These are phyloP conservation scores for Drosophila anomalata DNA, from an alignment of 2,888 invertebrate species.

Conservation along the genomic window DNA sequence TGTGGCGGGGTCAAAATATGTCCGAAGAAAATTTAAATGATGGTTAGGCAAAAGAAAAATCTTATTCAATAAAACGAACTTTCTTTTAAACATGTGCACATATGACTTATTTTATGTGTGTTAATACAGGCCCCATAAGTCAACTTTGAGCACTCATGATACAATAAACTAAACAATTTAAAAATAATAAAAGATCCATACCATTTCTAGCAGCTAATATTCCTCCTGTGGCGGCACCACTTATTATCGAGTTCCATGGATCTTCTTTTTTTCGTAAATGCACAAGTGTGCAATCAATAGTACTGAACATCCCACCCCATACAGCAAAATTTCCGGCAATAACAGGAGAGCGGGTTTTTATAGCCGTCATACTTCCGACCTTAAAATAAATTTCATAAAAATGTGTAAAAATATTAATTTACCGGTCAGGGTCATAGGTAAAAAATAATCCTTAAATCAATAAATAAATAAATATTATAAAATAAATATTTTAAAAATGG, in stretches of 20 bases:
- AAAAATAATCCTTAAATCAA: background rate
- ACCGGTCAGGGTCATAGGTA: background rate
- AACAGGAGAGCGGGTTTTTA: conserved; percentile 96
- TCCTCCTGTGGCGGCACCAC: conserved; percentile 98
- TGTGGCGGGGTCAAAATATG: no score
- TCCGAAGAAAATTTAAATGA: no score
- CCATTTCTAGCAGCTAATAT: conserved; percentile 98
- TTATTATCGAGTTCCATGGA: conserved; percentile 98
- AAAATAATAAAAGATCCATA: conserved; percentile 62
- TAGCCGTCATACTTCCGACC: conserved; percentile 90
- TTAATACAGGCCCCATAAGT: no score
- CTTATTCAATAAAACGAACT: no score
- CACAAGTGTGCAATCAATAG: conserved; percentile 98
- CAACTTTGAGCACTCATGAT: no score
- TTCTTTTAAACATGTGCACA: no score
- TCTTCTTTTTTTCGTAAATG: conserved; percentile 98
- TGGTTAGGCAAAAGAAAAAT: no score
- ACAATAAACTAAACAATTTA: no score
- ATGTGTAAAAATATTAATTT: background rate
- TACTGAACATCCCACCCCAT: conserved; percentile 99
- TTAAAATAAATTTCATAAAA: conserved; percentile 63
- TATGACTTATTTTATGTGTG: no score
- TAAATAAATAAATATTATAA: background rate
- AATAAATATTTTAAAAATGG: no score
- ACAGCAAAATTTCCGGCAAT: conserved; percentile 99